phyloP scores from a whole-genome alignment of 2,797 vertebrate species.

The Eulemur albifrons region DNA sequence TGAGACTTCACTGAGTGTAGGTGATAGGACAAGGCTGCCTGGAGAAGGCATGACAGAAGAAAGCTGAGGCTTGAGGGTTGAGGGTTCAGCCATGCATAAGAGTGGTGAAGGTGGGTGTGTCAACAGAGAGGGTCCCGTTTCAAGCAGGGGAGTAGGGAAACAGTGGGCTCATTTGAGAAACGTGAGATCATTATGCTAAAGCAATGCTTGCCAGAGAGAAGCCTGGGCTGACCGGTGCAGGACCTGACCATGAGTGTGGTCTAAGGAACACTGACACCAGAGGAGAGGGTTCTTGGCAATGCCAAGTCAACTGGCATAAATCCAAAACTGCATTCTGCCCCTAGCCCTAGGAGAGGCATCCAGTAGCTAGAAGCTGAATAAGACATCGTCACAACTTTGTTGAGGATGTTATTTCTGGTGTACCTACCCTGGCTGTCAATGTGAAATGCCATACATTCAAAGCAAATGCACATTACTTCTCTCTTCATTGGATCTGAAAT shows the following conservation, averaged over 20 bases:
- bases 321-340: neutral
- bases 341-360: neutral
- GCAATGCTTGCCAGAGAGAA: neutral
- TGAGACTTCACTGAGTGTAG: neutral
- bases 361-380: neutral
- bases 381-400: neutral
- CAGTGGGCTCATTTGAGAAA: neutral
- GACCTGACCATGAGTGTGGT: accelerated
- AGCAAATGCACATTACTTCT: neutral
- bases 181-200: neutral
- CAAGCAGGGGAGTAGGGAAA: neutral
- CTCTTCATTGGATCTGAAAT: neutral
- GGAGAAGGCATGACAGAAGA: neutral
- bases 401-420: neutral
- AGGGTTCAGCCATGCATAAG: neutral
- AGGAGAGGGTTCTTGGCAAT: neutral
- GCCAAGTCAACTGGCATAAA: neutral
- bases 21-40: too few species aligned
- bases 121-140: neutral
- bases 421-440: too few species aligned
- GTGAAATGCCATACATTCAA: too few species aligned
- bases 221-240: accelerated
- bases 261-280: too few species aligned
- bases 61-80: neutral
- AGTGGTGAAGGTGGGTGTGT: too few species aligned